Evolutionary conservation across 2,113 vertebrate species (phyloP), one percentile per base, ranked within the genome.

Genomic region (Lasiurus borealis): DNA sequence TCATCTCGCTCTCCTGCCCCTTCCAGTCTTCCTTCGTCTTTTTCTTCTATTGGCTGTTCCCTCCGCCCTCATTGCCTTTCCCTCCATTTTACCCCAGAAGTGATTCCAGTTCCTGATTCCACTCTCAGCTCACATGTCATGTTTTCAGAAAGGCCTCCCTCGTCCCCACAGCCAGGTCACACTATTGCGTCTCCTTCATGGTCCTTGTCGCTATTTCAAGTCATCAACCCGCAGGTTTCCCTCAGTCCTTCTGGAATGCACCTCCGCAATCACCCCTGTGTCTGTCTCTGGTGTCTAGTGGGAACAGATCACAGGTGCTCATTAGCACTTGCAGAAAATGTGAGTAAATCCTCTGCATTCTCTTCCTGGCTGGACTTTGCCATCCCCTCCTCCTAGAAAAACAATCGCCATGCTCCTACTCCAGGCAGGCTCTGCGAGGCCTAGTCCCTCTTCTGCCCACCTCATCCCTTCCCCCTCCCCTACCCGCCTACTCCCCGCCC

Each of bases 31-130:
- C 44, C 48, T 73, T 46, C 11, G 31, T 46, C 54, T 73, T n/a
- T 36, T 83, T 84, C 59, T 85, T 34, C 68, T 89, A 3, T 21
- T n/a, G 77, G 40, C 77, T 84, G 10, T 77, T 91, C 73, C 62
- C 83, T 88, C 44, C 57, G 8, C 18, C 90, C 73, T 16, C 52
- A 62, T 59, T 59, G 34, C 31, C 77, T 73, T 87, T 36, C 88
- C 83, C 52, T 86, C 36, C n/a, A 72, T 14, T 83, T 59, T 84
- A 36, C n/a, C 48, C 85, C 27, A 18, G 8, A 15, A 27, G 8
- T 77, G 68, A 59, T 34, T 66, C 23, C 71, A 54, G 68, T 21
- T 71, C 29, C 29, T 27, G 5, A 72, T 68, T 68, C 69, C 4
- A 6, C 6, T 68, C 83, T 85, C 76, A 82, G 76, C 62, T 93